Conservation (phyloP, 1,140 invertebrate species). For the Drosophila ercepeae region DNA sequence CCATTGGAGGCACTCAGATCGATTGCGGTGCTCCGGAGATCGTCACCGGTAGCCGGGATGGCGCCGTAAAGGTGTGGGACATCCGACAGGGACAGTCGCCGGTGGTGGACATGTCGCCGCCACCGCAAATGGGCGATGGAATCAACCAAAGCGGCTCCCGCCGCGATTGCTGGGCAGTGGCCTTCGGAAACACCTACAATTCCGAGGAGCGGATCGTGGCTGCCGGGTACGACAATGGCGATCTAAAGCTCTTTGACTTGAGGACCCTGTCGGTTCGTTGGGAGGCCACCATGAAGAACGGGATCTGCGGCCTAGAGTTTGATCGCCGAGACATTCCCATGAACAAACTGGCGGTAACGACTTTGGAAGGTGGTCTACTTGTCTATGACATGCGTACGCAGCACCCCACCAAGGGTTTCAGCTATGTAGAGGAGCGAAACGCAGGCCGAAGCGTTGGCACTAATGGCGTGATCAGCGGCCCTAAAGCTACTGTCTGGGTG, state of each 20-base stretch:
- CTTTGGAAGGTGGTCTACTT: conserved; percentile 96
- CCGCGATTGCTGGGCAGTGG: conserved; percentile 94
- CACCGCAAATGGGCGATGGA: conserved; percentile 86
- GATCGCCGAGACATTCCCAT: conserved; percentile 97
- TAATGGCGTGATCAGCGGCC: conserved; percentile 85
- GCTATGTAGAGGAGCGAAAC: conserved; percentile 89
- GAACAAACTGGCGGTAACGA: conserved; percentile 97
- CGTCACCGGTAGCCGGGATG: conserved; percentile 96
- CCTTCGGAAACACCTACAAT: conserved; percentile 95
- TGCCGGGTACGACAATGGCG: conserved; percentile 98
- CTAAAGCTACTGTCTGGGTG: conserved; percentile 94
- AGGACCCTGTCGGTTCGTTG: conserved; percentile 92
- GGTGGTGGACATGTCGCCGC: conserved; percentile 94
- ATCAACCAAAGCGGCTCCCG: conserved; percentile 84
- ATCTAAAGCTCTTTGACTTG: conserved; percentile 98
- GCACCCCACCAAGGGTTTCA: conserved; percentile 94
- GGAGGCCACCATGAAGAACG: conserved; percentile 97
- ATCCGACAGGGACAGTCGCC: conserved; percentile 94
- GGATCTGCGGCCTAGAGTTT: conserved; percentile 95
- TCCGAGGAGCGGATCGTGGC: conserved; percentile 92
- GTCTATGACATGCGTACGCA: conserved; percentile 95
- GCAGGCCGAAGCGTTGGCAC: conserved; percentile 82
- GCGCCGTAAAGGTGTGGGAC: conserved; percentile 98
- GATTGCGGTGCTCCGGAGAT: conserved; percentile 97
- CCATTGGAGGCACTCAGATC: conserved; percentile 92